Base-by-base conservation (phyloP, 1,140 invertebrate genomes). In the Drosophila elegans region DNA sequence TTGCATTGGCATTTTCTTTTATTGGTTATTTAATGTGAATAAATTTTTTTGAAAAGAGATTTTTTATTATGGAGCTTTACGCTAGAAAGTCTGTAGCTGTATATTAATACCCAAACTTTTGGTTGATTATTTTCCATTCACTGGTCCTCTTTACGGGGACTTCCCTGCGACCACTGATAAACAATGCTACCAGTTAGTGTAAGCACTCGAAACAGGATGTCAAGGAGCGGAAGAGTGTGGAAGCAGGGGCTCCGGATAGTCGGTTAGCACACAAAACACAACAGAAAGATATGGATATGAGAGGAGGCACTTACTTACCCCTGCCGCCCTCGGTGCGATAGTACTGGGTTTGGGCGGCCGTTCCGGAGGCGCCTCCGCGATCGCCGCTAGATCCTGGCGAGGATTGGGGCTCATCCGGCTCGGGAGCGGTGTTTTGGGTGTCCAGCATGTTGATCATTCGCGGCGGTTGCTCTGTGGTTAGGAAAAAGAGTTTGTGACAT, bases 301-400 rank as follows among this genome's bases (percentile, higher is more conserved):
- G 76, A 66, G 75, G 78, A 42, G 77, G 61, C 90, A 92, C 90
- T 91, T 91, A 92, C 91, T 92, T 92, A 92, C 91, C 91, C 81
- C 91, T 91, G 77, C 89, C 71, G 77, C 92, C 91, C 75, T 91
- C 83, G 67, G 71, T 88, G 83, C 83, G 79, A 88, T 88, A 88
- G 21, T 88, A 88, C 27, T 72, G 84, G 9, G 75, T 48, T 42
- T 82, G 83, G 71, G 83, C 83, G 83, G 79, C 83, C 66, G 72
- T 49, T 21, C 69, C 62, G 54, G 49, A 56, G 49, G 60, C 83
- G 59, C 69, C 71, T 6, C 49, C 53, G 25, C 67, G 59, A 52
- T 29, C 67, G 9, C 42, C 56, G 0, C 27, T 48, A 4, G 9
- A 32, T 3, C 25, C 13, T 9, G 54, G 41, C 27, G 44, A 38